These are phyloP conservation scores for Vimba vimba DNA, from an alignment of 2,113 vertebrate genomes.

Conservation along the genomic window DNA sequence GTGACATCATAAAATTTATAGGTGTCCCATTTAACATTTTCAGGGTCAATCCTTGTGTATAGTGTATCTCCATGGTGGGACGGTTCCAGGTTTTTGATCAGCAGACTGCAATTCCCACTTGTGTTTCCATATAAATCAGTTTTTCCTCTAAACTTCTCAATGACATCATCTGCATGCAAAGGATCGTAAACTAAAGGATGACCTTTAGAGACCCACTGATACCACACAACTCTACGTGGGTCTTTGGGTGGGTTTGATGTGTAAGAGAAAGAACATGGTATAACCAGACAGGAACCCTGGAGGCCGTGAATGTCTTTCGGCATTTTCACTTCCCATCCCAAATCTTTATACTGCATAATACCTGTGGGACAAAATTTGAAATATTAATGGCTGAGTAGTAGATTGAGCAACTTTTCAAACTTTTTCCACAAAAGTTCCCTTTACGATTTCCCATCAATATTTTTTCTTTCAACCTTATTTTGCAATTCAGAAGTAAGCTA, in stretches of 20 bases:
- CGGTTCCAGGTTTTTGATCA: conserved; percentile 35
- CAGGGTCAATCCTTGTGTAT: conserved; percentile 69
- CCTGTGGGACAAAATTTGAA: conserved; percentile 39
- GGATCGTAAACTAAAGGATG: conserved; percentile 64
- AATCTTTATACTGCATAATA: conserved; percentile 27
- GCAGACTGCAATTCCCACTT: conserved; percentile 52
- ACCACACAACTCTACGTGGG: conserved; percentile 29
- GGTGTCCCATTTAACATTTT: conserved; percentile 51
- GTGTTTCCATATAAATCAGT: not conserved
- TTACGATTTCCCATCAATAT: not conserved
- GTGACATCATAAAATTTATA: conserved; percentile 60
- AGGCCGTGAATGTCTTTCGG: not conserved
- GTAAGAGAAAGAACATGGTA: conserved; percentile 1
- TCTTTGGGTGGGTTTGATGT: not conserved
- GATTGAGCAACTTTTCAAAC: not conserved
- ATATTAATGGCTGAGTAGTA: not conserved
- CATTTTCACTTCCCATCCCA: conserved; percentile 3
- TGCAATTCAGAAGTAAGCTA: no score
- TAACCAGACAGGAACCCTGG: conserved; percentile 12
- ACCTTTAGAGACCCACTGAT: not conserved
- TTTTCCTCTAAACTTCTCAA: conserved; percentile 39
- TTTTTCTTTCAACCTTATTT: not conserved
- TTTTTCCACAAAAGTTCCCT: no score
- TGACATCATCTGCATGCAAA: fast-evolving
- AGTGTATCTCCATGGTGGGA: conserved; percentile 57